Conservation (phyloP, 2,113 vertebrate genomes). For the Odocoileus virginianus region DNA sequence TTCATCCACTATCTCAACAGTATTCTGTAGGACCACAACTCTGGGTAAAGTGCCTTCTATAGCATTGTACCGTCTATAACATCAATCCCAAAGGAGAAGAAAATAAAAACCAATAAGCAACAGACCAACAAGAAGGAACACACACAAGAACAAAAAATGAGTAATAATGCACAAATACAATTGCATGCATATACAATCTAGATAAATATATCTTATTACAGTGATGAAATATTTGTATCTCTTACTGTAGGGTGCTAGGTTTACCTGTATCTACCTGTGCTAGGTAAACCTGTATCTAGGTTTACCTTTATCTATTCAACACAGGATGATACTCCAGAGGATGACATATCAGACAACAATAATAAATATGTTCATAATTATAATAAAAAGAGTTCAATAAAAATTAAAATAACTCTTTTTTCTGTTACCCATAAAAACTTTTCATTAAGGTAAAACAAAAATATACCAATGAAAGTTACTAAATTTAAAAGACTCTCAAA, state of each 20-base stretch:
- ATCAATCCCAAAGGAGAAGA: neutral
- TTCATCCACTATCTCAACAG: neutral
- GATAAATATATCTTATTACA: neutral
- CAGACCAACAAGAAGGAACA: neutral
- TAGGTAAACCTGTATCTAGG: neutral
- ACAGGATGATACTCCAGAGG: neutral
- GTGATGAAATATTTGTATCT: neutral
- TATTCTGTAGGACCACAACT: neutral
- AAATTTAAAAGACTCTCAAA: neutral
- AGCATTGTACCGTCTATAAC: rapidly evolving
- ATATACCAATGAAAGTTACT: neutral
- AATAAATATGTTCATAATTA: neutral
- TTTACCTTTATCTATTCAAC: neutral
- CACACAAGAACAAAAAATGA: neutral
- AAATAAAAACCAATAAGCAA: neutral
- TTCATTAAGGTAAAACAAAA: neutral
- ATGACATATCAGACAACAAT: neutral
- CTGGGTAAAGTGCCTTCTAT: neutral
- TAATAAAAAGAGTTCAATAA: neutral
- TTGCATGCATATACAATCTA: neutral
- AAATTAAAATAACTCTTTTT: neutral
- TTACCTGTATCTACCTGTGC: neutral
- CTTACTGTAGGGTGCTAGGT: neutral
- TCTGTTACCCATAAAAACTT: neutral
- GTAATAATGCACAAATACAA: neutral